Evolutionary conservation across 2,888 invertebrate genomes (phyloP).

Genomic region (Drosophila setosimentum): DNA sequence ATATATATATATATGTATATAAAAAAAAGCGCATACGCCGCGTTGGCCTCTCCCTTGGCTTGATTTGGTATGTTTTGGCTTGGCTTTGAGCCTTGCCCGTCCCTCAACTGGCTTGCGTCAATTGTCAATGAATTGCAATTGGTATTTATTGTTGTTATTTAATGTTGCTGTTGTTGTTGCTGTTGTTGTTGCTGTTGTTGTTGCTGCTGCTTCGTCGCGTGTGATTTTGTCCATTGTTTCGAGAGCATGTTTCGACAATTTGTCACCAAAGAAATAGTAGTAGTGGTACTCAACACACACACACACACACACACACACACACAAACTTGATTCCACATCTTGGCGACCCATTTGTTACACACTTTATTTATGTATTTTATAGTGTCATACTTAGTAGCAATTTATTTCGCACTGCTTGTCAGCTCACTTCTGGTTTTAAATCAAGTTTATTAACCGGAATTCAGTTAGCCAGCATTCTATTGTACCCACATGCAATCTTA

Average conservation of each 20-base stretch:
- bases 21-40: slow-evolving; percentile 53
- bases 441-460: slow-evolving; percentile 82
- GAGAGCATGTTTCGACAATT: slow-evolving; percentile 73
- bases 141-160: slow-evolving; percentile 26
- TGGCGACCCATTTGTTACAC: slow-evolving; percentile 73
- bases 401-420: slow-evolving; percentile 56
- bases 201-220: slow-evolving; percentile 17
- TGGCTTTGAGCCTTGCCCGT: slow-evolving; percentile 71
- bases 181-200: neutral
- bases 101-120: slow-evolving; percentile 64
- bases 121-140: slow-evolving; percentile 70
- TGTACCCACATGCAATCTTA: slow-evolving; percentile 32
- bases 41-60: slow-evolving; percentile 73
- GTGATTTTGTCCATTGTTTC: slow-evolving; percentile 38
- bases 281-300: slow-evolving; percentile 15
- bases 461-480: slow-evolving; percentile 48
- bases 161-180: slow-evolving; percentile 3
- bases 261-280: slow-evolving; percentile 50
- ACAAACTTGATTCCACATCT: slow-evolving; percentile 27
- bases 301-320: slow-evolving; percentile 16
- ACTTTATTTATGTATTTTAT: slow-evolving; percentile 65
- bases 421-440: slow-evolving; percentile 78
- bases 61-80: slow-evolving; percentile 10
- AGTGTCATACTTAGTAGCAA: slow-evolving; percentile 67
- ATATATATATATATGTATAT: neutral